Base-by-base conservation (phyloP, 2,888 invertebrate species). In the Lasioglossum figueresi region DNA sequence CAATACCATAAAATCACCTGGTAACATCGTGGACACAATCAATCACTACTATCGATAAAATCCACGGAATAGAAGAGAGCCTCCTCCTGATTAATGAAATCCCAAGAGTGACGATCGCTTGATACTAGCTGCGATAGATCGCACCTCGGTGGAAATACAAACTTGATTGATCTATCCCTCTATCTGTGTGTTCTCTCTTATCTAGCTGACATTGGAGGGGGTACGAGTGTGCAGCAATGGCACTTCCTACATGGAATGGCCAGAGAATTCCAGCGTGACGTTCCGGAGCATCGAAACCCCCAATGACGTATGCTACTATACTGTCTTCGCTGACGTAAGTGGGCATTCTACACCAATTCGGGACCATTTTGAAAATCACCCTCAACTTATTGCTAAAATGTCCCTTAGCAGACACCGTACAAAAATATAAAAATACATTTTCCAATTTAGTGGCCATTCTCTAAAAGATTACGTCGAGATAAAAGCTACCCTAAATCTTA, bases 261-360 rank as follows among this genome's bases (percentile, higher is more conserved):
- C 86, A 37, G 90, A 92, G 83, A 93, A 93, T 91, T 92, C 91
- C 71, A 92, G 91, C 68, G 92, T 92, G 80, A 90, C 89, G 84
- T 88, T 93, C 74, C 89, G 91, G 83, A 92, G 90, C 83, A 93
- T 92, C 79, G 88, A 92, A 70, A 81, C 79, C 5, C 79, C 86
- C 31, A 76, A 85, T 78, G 92, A 89, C 56, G 92, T 92, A 27
- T 94, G 94, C 88, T 93, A 93, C 84, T 94, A 94, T 83, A 92
- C 91, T 6, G 91, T 94, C 63, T 94, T 94, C 80, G 89, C 93
- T 76, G 94, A 94, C 87, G 94, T 94, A 89, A 94, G 94, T 68
- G 23, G 68, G 10, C n/a, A 10, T 8, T 23, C 52, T 52, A 3
- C n/a, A 52, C 52, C 23, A 10, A 52, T 23, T 6, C 3, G 2